Percentiles rank a stretch among this genome's conserved stretches.
These are phyloP conservation scores for Halisarca cf. caerulea DNA, from an alignment of 37 sponge, comb jelly and placozoan species.

Conservation along the genomic window DNA sequence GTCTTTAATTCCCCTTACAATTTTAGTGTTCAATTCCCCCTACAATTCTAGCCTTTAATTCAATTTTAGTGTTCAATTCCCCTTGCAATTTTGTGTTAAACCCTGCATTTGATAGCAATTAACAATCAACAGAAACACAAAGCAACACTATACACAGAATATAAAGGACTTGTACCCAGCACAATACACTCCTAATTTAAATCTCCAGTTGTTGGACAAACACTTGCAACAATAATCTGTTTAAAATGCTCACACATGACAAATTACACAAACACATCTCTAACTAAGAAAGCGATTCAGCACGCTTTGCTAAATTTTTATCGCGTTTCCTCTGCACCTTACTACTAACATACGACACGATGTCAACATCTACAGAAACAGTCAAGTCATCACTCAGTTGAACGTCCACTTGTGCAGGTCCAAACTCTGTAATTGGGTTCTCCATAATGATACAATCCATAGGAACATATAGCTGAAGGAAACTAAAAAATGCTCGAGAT, in stretches of 20 bases:
- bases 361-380: neutral
- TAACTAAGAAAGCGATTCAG: neutral
- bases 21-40: too few species aligned
- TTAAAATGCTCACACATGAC: neutral
- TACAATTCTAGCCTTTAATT: too few species aligned
- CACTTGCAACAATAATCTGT: neutral
- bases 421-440: conserved; percentile 47
- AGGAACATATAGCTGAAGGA: conserved; percentile 64
- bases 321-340: conserved; percentile 6
- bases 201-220: too few species aligned
- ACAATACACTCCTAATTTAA: too few species aligned
- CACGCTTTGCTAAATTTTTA: neutral
- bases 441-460: conserved; percentile 62
- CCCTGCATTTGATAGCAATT: too few species aligned
- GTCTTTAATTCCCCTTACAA: too few species aligned
- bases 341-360: neutral
- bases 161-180: too few species aligned
- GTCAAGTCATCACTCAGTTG: neutral
- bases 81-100: too few species aligned
- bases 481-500: conserved; percentile 32
- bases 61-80: too few species aligned
- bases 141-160: too few species aligned
- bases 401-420: neutral
- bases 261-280: neutral
- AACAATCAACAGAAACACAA: too few species aligned